Evolutionary conservation across 2,888 invertebrate species (phyloP).

Genomic region (Synanthedon myopaeformis): DNA sequence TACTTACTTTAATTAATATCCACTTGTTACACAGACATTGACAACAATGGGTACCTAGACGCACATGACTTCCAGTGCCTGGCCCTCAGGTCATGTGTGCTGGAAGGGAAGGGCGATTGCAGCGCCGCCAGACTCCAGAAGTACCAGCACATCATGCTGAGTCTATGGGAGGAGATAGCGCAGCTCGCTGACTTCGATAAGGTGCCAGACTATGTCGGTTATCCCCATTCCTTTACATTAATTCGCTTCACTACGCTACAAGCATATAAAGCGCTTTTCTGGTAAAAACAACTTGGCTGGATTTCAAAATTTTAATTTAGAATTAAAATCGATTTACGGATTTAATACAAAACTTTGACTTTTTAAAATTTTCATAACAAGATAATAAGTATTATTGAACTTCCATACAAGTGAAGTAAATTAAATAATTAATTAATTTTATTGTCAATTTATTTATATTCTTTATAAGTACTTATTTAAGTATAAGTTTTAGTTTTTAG

Average conservation of each 20-base stretch:
- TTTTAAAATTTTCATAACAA: too few species aligned
- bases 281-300: neutral
- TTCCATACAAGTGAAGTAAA: too few species aligned
- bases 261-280: slow-evolving; percentile 4
- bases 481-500: too few species aligned
- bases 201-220: slow-evolving; percentile 74
- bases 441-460: too few species aligned
- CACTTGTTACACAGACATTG: slow-evolving; percentile 73
- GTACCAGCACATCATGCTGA: slow-evolving; percentile 85
- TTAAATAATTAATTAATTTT: too few species aligned
- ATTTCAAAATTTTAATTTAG: too few species aligned
- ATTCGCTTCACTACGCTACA: slow-evolving; percentile 17
- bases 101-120: slow-evolving; percentile 87
- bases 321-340: too few species aligned
- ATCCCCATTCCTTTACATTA: slow-evolving; percentile 29
- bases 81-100: slow-evolving; percentile 82
- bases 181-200: slow-evolving; percentile 89
- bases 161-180: slow-evolving; percentile 88
- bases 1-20: too few species aligned
- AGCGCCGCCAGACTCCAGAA: slow-evolving; percentile 77
- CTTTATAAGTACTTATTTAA: too few species aligned
- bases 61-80: slow-evolving; percentile 86
- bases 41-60: slow-evolving; percentile 86
- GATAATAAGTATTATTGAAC: too few species aligned
- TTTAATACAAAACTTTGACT: too few species aligned